These are phyloP conservation scores for Salticus scenicus DNA, from an alignment of 2,888 invertebrate species.

Conservation along the genomic window DNA sequence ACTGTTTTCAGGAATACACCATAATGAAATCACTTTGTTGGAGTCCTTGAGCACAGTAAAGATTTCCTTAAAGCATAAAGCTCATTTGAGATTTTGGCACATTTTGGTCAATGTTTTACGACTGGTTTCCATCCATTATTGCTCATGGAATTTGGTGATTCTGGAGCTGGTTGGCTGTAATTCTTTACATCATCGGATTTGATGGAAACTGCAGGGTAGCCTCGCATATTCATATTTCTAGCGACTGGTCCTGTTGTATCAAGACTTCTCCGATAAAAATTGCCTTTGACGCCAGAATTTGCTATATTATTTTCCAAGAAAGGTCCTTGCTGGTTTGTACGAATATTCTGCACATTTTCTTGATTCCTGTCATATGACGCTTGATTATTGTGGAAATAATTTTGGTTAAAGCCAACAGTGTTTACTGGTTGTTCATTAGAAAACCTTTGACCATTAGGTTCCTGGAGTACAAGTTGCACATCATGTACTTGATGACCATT, in stretches of 20 bases:
- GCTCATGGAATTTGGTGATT: constrained; percentile 7
- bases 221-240: not conserved
- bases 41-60: not conserved
- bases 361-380: not conserved
- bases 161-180: constrained; percentile 11
- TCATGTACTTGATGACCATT: constrained; percentile 30
- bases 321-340: too few species aligned
- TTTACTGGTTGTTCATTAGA: not conserved
- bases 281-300: constrained; percentile 12
- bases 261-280: not conserved
- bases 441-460: not conserved
- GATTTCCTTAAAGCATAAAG: not conserved
- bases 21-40: not conserved
- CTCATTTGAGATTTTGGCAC: constrained; percentile 43
- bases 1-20: not conserved
- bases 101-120: constrained; percentile 4
- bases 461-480: not conserved
- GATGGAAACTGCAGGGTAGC: not conserved
- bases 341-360: not conserved
- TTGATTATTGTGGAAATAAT: not conserved
- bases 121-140: constrained; percentile 57
- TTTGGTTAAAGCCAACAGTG: not conserved
- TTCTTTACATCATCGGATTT: constrained; percentile 18
- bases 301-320: not conserved
- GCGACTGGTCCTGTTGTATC: not conserved